Conservation (phyloP, 2,113 vertebrate genomes). For the Zootoca vivipara region DNA sequence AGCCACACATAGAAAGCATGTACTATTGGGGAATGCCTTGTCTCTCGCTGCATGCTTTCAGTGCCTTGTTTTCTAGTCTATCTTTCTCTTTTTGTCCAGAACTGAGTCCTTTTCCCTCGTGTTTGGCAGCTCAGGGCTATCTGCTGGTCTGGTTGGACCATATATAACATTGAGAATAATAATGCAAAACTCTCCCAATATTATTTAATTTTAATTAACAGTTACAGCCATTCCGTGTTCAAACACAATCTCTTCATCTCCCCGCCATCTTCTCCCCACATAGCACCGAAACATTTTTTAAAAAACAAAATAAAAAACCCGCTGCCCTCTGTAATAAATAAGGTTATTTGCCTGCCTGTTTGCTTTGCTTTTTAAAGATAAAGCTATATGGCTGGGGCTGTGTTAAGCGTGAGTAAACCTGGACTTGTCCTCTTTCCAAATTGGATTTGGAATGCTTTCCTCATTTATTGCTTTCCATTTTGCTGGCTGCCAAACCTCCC, state of each 20-base stretch:
- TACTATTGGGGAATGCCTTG: neutral
- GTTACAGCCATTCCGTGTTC: neutral
- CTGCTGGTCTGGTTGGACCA: neutral
- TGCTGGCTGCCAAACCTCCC: constrained; percentile 3
- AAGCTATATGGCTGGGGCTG: neutral
- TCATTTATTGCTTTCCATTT: neutral
- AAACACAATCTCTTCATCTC: too few species aligned
- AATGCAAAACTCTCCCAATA: neutral
- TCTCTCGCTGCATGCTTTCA: neutral
- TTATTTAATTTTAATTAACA: neutral
- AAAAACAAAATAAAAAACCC: too few species aligned
- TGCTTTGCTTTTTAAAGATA: constrained; percentile 27
- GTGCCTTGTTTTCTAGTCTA: neutral
- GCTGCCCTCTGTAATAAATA: neutral
- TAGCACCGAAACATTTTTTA: neutral
- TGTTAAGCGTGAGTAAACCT: constrained; percentile 23
- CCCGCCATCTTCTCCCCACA: neutral
- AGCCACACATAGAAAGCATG: neutral
- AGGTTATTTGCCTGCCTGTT: neutral
- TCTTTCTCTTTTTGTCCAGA: neutral
- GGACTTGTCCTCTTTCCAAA: constrained; percentile 30
- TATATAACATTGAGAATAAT: neutral
- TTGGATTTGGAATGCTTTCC: constrained; percentile 20
- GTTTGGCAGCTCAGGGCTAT: neutral
- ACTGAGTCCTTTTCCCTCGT: neutral